Percentiles rank a stretch among this genome's conserved stretches.
Conservation (phyloP, 2,888 invertebrate species). For the Octonoba sinensis region DNA sequence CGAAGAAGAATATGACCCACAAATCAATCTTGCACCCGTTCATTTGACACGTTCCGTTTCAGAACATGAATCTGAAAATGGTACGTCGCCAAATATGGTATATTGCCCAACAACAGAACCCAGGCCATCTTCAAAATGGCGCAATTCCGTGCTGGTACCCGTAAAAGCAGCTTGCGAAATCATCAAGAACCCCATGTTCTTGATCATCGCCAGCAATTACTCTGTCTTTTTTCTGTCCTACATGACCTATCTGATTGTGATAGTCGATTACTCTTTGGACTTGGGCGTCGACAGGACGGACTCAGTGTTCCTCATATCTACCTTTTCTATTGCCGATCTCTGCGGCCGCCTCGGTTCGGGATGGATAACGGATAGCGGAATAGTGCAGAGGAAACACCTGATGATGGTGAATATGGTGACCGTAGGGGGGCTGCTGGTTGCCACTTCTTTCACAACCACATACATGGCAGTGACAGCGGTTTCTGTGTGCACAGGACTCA, state of each 20-base stretch:
- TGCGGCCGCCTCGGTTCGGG: conserved; percentile 65
- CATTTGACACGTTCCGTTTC: neutral
- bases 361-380: conserved; percentile 63
- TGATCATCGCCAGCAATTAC: conserved; percentile 60
- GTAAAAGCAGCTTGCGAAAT: conserved; percentile 28
- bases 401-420: conserved; percentile 57
- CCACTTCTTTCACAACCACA: conserved; percentile 46
- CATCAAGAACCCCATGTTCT: conserved; percentile 52
- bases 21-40: conserved; percentile 36
- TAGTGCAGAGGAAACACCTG: conserved; percentile 49
- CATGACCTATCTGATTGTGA: conserved; percentile 65
- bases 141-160: conserved; percentile 27
- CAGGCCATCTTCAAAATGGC: neutral
- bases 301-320: conserved; percentile 62
- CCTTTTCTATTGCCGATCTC: conserved; percentile 65
- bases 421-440: conserved; percentile 31
- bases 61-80: neutral
- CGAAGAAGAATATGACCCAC: conserved; percentile 38
- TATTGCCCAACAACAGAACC: too few relatives aligned
- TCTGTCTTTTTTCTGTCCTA: conserved; percentile 57
- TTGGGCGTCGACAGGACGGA: conserved; percentile 53
- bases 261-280: conserved; percentile 65
- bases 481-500: conserved; percentile 35
- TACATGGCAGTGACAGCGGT: conserved; percentile 41
- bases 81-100: neutral